Evolutionary conservation across 1,140 invertebrate species (phyloP).

Genomic region (Sweltsa coloradensis): DNA sequence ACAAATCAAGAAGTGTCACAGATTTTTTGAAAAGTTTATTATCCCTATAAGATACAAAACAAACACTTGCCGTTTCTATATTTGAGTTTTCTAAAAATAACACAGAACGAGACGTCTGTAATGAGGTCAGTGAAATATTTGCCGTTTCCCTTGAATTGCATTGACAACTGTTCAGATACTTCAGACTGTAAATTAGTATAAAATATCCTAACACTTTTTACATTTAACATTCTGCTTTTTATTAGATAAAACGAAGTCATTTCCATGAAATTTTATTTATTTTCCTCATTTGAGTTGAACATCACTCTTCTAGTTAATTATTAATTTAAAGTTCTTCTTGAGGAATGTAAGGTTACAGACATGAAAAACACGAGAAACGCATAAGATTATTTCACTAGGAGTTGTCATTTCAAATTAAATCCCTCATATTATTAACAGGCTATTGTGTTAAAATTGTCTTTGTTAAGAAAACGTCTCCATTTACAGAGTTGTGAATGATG

Average conservation of each 20-base stretch:
- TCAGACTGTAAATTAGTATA: constrained; percentile 38
- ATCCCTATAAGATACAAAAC: constrained; percentile 38
- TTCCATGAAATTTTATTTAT: constrained; percentile 7
- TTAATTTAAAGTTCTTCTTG: neutral
- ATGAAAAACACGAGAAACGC: constrained; percentile 12
- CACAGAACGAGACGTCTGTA: constrained; percentile 32
- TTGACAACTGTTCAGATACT: constrained; percentile 33
- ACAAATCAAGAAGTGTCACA: neutral
- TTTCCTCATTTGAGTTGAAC: constrained; percentile 2
- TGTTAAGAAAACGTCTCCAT: constrained; percentile 3
- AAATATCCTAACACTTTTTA: constrained; percentile 38
- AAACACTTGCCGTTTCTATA: constrained; percentile 31
- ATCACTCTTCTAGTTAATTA: constrained; percentile 1
- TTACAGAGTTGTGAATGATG: constrained; percentile 1
- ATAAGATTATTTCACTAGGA: constrained; percentile 2
- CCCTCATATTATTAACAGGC: constrained; percentile 9
- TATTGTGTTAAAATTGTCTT: constrained; percentile 3
- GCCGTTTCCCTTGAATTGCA: constrained; percentile 30
- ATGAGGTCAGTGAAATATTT: constrained; percentile 9
- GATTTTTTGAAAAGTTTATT: constrained; percentile 36
- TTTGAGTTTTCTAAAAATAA: constrained; percentile 33
- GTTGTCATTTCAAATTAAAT: constrained; percentile 8
- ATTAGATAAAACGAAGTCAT: constrained; percentile 1
- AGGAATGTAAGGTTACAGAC: constrained; percentile 15
- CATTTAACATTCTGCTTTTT: constrained; percentile 28